Conservation (phyloP, 2,797 vertebrate genomes). For the Enteromius thamalakanensis region DNA sequence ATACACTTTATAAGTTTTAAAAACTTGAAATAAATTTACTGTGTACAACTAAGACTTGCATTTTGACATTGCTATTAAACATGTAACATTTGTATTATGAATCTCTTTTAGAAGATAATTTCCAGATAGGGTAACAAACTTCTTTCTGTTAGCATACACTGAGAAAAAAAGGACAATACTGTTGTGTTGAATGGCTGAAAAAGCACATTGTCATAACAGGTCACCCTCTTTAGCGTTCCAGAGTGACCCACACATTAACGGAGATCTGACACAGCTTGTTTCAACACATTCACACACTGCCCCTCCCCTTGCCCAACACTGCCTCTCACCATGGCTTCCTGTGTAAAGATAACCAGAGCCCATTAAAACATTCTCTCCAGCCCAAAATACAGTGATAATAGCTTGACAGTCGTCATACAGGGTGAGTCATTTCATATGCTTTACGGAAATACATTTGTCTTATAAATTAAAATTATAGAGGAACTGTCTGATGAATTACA, state of each 20-base stretch:
- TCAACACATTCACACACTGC: slow-evolving; percentile 45
- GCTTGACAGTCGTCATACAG: slow-evolving; percentile 47
- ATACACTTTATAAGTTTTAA: not conserved
- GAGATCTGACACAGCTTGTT: slow-evolving; percentile 77
- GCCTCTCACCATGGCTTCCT: slow-evolving; percentile 69
- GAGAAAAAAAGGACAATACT: slow-evolving; percentile 60
- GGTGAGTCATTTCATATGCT: slow-evolving; percentile 62
- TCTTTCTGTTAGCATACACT: slow-evolving; percentile 35
- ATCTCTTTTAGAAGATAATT: slow-evolving; percentile 35
- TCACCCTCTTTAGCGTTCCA: slow-evolving; percentile 73
- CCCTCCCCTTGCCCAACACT: slow-evolving; percentile 49
- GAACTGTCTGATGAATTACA: slow-evolving; percentile 20
- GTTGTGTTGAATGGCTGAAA: slow-evolving; percentile 61
- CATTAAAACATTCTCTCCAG: slow-evolving; percentile 65
- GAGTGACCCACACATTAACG: slow-evolving; percentile 74
- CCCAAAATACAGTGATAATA: slow-evolving; percentile 54
- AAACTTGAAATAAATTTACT: slow-evolving; percentile 10
- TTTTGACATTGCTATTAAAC: slow-evolving; percentile 2
- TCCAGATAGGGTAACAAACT: slow-evolving; percentile 25
- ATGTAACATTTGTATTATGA: not conserved
- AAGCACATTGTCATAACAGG: slow-evolving; percentile 65
- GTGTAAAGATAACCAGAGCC: slow-evolving; percentile 61
- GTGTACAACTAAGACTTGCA: not conserved
- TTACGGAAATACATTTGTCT: not conserved
- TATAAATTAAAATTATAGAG: not conserved